A percentile compares a stretch with the other conserved stretches of the same genome.
phyloP scores from a whole-genome alignment of 1,140 invertebrate genomes.

The Kradibia gibbosae region DNA sequence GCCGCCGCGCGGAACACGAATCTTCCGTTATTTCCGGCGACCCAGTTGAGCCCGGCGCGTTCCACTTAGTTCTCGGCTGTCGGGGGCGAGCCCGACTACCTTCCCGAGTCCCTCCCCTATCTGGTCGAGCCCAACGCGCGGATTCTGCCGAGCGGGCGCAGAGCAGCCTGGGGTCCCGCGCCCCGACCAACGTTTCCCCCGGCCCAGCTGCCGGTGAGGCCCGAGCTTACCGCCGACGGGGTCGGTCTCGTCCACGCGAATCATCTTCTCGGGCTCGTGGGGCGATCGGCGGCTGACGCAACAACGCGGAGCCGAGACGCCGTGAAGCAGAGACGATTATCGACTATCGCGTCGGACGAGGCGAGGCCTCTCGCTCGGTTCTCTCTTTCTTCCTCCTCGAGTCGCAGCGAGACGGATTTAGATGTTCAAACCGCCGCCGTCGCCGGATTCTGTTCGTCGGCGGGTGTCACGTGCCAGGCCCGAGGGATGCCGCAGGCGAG shows the following conservation, averaged over 20 bases:
- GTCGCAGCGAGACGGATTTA: slow-evolving; percentile 68
- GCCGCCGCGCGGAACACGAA: slow-evolving; percentile 13
- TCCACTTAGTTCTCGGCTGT: neutral
- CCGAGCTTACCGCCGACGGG: slow-evolving; percentile 85
- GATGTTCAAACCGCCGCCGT: slow-evolving; percentile 67
- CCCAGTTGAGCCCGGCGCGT: slow-evolving; percentile 14
- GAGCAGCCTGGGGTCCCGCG: neutral
- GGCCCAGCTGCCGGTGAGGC: neutral
- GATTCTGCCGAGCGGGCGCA: neutral
- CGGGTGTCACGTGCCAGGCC: neutral
- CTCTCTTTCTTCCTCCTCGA: slow-evolving; percentile 54
- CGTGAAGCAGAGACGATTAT: slow-evolving; percentile 62
- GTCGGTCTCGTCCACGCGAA: slow-evolving; percentile 88
- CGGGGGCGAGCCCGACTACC: neutral
- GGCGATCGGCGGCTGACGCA: slow-evolving; percentile 20
- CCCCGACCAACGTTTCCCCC: neutral
- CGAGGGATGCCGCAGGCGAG: neutral
- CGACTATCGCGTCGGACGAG: slow-evolving; percentile 60
- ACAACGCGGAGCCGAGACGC: slow-evolving; percentile 12
- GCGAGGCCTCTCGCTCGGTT: too few species aligned
- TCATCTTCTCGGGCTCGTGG: slow-evolving; percentile 74
- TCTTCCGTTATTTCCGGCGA: slow-evolving; percentile 26
- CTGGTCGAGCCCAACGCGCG: neutral
- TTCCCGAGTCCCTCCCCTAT: neutral
- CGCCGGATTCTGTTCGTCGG: slow-evolving; percentile 23